Base-by-base conservation (phyloP, 2,113 vertebrate genomes). In the Perca flavescens region DNA sequence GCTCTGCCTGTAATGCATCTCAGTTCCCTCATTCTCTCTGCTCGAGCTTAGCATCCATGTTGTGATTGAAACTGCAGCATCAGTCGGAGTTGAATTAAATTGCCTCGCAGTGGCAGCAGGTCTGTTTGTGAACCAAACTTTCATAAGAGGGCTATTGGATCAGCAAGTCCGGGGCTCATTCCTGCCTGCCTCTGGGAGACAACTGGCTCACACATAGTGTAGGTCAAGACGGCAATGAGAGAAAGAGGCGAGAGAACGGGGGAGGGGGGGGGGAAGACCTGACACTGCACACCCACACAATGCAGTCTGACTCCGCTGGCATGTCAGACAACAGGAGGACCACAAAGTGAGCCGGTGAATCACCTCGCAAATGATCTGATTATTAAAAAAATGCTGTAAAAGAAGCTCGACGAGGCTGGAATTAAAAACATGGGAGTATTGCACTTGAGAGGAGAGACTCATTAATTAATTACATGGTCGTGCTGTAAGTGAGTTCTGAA, bases 51-150 rank as follows among this genome's bases (percentile, higher is more conserved):
- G 71, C 69, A 28, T 87, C 86, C 80, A 80, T 86, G 83, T 77
- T 77, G 70, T 75, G 49, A 83, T 52, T 86, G 79, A 85, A 83
- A 63, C 57, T 76, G 58, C 77, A 86, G 82, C 86, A 22, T 19
- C 34, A 2, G 62, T 66, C 52, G 16, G 83, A 66, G 79, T 43
- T 61, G 46, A 92, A 88, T 83, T 91, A 75, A 89, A 84, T 86
- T 85, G 77, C 60, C 62, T 52, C 3, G 62, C 60, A 46, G 56
- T 72, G 52, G 65, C 88, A 62, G 47, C 72, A 47, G 82, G 79
- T 91, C 81, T 85, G 88, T 80, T 86, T 88, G 65, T 72, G 79
- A 82, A 84, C 76, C 84, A 88, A 88, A 77, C 72, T 57, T 61
- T 71, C 73, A 86, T 82, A 74, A 90, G 81, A 84, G 64, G 57